These are phyloP conservation scores for Myxocyprinus asiaticus DNA, from an alignment of 2,113 vertebrate genomes.

Conservation along the genomic window DNA sequence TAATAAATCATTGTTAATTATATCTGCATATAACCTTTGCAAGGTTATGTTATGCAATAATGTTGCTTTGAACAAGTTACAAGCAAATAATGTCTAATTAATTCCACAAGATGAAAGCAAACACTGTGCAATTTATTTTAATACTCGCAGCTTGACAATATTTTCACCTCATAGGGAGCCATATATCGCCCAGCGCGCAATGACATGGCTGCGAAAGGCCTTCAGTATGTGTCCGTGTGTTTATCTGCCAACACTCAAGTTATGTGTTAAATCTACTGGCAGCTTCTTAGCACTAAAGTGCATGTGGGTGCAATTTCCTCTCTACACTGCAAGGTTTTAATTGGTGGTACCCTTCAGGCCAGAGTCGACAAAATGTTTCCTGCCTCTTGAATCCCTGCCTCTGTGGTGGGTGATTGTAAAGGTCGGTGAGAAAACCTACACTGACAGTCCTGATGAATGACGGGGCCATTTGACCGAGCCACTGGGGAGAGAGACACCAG, in stretches of 20 bases:
- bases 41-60: neutral
- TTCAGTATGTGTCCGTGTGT: conserved; percentile 27
- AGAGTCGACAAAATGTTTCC: conserved; percentile 36
- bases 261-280: conserved; percentile 34
- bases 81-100: conserved; percentile 28
- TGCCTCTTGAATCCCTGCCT: conserved; percentile 30
- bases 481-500: conserved; percentile 23
- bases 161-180: neutral
- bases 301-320: conserved; percentile 35
- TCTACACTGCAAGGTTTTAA: conserved; percentile 36
- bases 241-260: conserved; percentile 25
- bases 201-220: conserved; percentile 12
- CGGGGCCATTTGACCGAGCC: conserved; percentile 10
- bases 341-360: conserved; percentile 22
- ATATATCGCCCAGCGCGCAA: neutral
- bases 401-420: conserved; percentile 25
- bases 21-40: neutral
- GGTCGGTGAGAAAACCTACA: conserved; percentile 33
- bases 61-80: neutral
- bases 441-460: conserved; percentile 54
- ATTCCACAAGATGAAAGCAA: conserved; percentile 2
- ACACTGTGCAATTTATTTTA: conserved; percentile 5
- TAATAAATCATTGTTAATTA: neutral
- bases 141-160: conserved; percentile 20
- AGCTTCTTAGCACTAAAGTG: conserved; percentile 31